Base-by-base conservation (phyloP, 92 coral and sea anemone species). In the Galaxea fascicularis region DNA sequence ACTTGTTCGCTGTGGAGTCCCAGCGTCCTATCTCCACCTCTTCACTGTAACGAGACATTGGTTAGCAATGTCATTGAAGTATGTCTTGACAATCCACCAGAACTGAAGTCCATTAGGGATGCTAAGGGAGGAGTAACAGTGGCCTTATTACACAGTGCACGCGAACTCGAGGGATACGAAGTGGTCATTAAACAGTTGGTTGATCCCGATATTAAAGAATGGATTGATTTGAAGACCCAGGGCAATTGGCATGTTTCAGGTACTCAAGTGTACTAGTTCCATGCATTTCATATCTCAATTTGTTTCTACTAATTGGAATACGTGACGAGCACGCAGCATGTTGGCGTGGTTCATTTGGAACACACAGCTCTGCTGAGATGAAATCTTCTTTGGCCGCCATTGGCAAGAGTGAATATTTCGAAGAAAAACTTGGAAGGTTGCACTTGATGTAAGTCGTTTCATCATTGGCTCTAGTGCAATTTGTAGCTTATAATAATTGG, bases 61-160 rank as follows among this genome's bases (percentile, higher is more conserved):
- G 84, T 79, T 0, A 79, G 84, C 72, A 45, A 30, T 46, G 74
- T 79, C 16, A 20, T 79, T 65, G 74, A 79, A 25, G 26, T 79
- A 25, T 64, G 64, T 16, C 41, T 15, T 26, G 81, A 76, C 62
- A 58, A 51, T 30, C 29, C 69, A 39, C 31, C 65, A n/a, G 53
- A 39, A n/a, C 29, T 39, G 13, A 30, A 30, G 28, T 57, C 39
- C 4, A 58, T 21, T 30, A n/a, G 59, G 22, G 51, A 68, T 68
- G 71, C 4, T 14, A 18, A 27, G 28, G 58, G 17, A 27, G 20
- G 4, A 17, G 8, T 73, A 12, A 76, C 70, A 22, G 29, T 76
- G 52, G 27, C 29, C 17, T 28, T 76, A n/a, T 56, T 39, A 8
- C 81, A 76, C 65, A 56, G 81, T 59, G 81, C 81, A 0, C 17